Conservation (phyloP, 2,888 invertebrate species). For the Dolichopus griseipennis region DNA sequence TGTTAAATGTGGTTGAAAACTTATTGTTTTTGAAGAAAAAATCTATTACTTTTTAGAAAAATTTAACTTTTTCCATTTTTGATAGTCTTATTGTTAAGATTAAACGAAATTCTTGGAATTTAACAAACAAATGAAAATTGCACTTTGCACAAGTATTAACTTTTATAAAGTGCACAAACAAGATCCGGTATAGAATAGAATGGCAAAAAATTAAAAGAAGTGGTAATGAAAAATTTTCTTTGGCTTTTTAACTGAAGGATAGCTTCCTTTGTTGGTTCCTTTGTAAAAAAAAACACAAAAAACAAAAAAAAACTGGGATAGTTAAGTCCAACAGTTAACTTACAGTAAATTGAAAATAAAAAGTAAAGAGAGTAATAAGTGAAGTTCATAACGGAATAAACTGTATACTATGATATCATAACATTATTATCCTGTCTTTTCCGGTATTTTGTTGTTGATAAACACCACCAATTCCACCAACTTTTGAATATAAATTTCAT, state of each 20-base stretch:
- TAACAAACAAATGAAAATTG: neutral
- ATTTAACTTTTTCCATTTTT: neutral
- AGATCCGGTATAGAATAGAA: too few species aligned
- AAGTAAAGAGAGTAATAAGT: too few species aligned
- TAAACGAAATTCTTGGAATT: neutral
- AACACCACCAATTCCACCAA: too few species aligned
- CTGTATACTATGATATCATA: neutral
- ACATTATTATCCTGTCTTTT: slow-evolving; percentile 6
- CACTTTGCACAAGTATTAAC: neutral
- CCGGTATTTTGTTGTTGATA: neutral
- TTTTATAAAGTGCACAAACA: neutral
- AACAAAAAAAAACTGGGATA: neutral
- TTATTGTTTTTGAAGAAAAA: neutral
- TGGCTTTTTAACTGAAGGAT: neutral
- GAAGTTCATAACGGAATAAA: neutral
- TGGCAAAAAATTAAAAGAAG: too few species aligned
- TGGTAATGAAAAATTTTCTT: neutral
- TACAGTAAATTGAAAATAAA: too few species aligned
- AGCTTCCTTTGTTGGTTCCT: neutral
- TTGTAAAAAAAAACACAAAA: neutral
- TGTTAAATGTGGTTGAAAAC: neutral
- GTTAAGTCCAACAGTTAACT: neutral
- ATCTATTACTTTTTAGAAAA: neutral
- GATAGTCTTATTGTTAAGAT: neutral
- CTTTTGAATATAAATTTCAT: too few species aligned